Conservation (phyloP, 2,113 vertebrate genomes). For the Ageneiosus marmoratus region DNA sequence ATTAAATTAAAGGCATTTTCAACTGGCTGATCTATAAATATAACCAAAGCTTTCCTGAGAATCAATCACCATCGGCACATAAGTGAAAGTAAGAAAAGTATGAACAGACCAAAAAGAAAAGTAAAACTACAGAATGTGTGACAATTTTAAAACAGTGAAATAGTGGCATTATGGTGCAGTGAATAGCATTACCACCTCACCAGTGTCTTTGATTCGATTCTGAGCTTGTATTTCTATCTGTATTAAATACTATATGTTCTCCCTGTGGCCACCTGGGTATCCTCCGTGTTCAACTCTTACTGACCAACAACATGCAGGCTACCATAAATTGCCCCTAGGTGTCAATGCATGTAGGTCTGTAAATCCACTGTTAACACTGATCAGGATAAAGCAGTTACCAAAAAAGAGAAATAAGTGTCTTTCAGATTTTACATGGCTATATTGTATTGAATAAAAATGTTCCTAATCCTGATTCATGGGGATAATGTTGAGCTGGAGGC, state of each 20-base stretch:
- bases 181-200: background rate
- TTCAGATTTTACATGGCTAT: background rate
- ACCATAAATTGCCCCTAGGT: background rate
- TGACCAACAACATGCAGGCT: background rate
- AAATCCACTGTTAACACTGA: background rate
- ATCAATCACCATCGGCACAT: background rate
- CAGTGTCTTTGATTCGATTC: background rate
- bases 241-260: background rate
- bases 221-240: background rate
- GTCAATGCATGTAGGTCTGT: no score
- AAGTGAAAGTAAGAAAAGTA: background rate
- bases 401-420: background rate
- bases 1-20: conserved; percentile 25
- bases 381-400: background rate
- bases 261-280: background rate
- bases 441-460: background rate
- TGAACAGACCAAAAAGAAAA: background rate
- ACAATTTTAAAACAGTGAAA: background rate
- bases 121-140: background rate
- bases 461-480: background rate
- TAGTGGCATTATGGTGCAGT: background rate
- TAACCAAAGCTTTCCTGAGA: background rate
- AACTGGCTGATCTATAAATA: background rate
- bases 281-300: background rate
- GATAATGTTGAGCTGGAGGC: conserved; percentile 12